These are phyloP conservation scores for Cepaea hortensis DNA, from an alignment of 2,888 invertebrate genomes.

Conservation along the genomic window DNA sequence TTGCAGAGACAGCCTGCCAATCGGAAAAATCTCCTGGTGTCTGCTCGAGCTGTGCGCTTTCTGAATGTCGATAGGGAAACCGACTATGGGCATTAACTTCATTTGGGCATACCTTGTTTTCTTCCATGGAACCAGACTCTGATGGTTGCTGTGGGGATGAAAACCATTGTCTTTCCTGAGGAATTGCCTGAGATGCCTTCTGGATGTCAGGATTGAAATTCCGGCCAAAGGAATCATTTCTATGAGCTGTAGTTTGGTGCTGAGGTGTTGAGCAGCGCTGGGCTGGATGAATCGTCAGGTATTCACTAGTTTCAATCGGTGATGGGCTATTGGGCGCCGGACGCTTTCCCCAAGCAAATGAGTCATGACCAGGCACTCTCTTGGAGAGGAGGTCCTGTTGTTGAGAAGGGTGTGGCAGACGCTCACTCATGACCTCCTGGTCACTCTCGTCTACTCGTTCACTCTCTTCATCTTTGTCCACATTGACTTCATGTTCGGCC, in stretches of 20 bases:
- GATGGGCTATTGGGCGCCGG: background rate
- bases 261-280: background rate
- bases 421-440: background rate
- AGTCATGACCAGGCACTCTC: background rate
- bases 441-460: constrained; percentile 19
- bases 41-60: background rate
- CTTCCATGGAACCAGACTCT: background rate
- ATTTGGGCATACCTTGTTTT: background rate
- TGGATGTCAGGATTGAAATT: background rate
- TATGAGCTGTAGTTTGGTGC: background rate
- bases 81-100: background rate
- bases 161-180: background rate
- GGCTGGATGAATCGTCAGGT: background rate
- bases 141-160: background rate
- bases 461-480: constrained; percentile 21
- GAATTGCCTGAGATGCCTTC: background rate
- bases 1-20: background rate
- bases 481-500: constrained; percentile 8
- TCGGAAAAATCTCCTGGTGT: background rate
- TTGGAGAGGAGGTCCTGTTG: background rate
- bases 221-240: background rate
- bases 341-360: background rate
- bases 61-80: background rate
- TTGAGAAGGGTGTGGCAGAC: background rate
- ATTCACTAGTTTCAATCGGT: background rate